Evolutionary conservation across 2,888 invertebrate genomes (phyloP).

Genomic region (Axea sp.): DNA sequence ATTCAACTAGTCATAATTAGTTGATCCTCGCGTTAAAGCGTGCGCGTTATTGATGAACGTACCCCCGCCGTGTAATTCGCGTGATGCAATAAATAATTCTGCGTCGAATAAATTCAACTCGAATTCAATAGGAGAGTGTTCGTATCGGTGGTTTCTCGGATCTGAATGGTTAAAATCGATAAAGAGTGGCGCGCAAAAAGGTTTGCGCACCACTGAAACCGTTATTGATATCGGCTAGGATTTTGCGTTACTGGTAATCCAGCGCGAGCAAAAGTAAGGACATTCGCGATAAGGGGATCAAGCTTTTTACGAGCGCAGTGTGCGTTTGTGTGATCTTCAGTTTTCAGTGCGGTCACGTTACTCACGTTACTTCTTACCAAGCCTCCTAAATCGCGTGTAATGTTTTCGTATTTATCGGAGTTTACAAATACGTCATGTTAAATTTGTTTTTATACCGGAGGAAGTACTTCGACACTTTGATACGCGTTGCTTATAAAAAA

Average conservation of each 20-base stretch:
- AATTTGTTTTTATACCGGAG: too few relatives aligned
- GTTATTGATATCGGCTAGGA: conserved; percentile 74
- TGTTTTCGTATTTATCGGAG: conserved; percentile 35
- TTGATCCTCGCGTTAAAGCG: too few relatives aligned
- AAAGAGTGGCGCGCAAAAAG: conserved; percentile 44
- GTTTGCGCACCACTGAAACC: conserved; percentile 64
- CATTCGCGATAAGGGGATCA: conserved; percentile 76
- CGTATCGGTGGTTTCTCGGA: conserved; percentile 37
- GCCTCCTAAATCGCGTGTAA: conserved; percentile 37
- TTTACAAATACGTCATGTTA: conserved; percentile 39
- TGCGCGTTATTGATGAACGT: neutral
- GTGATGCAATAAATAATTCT: conserved; percentile 37
- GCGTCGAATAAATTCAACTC: conserved; percentile 33
- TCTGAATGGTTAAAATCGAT: conserved; percentile 53
- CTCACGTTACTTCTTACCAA: conserved; percentile 38
- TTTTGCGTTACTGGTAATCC: conserved; percentile 73
- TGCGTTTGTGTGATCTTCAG: conserved; percentile 57
- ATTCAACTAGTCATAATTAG: too few relatives aligned
- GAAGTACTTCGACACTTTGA: too few relatives aligned
- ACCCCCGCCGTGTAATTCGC: neutral
- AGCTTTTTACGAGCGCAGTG: conserved; percentile 72
- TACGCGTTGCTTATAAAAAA: too few relatives aligned
- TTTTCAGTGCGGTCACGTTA: conserved; percentile 56
- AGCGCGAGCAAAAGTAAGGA: conserved; percentile 69
- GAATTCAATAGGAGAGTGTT: conserved; percentile 36